Evolutionary conservation across 2,888 invertebrate species (phyloP).

Genomic region (Melanophora roralis): DNA sequence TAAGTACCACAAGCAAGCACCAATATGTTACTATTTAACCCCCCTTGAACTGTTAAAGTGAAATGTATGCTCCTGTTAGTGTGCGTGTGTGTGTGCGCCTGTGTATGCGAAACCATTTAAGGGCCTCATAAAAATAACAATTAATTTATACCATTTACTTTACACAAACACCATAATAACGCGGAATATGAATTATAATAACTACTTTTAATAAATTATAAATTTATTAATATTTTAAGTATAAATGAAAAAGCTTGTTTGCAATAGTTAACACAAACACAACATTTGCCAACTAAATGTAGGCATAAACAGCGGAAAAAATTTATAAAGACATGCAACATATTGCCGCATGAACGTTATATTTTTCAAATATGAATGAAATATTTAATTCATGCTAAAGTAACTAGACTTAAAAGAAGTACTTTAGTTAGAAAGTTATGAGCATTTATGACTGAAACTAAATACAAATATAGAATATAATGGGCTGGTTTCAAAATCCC

Average conservation of each 20-base stretch:
- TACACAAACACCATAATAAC: slow-evolving; percentile 27
- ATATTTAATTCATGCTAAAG: slow-evolving; percentile 19
- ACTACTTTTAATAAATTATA: slow-evolving; percentile 48
- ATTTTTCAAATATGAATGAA: slow-evolving; percentile 41
- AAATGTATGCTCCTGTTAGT: neutral
- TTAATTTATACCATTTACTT: slow-evolving; percentile 55
- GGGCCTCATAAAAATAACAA: slow-evolving; percentile 25
- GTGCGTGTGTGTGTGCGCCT: neutral
- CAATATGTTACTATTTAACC: slow-evolving; percentile 24
- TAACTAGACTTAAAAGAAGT: too few relatives aligned
- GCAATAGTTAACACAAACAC: neutral
- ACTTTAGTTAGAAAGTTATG: slow-evolving; percentile 7
- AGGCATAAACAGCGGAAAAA: neutral
- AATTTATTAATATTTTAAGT: slow-evolving; percentile 52
- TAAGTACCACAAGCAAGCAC: neutral
- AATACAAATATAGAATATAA: neutral
- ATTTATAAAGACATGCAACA: slow-evolving; percentile 42
- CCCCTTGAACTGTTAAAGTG: slow-evolving; percentile 28
- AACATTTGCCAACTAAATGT: slow-evolving; percentile 4
- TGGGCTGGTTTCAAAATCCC: slow-evolving; percentile 11
- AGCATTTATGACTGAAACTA: neutral
- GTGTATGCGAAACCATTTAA: slow-evolving; percentile 25
- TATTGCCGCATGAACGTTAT: slow-evolving; percentile 37
- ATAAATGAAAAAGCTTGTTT: slow-evolving; percentile 2
- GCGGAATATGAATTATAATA: slow-evolving; percentile 36